Evolutionary conservation across 64 coral and sea anemone genomes (phyloP), one percentile per base, ranked within the genome.

Genomic region (Montipora efflorescens): DNA sequence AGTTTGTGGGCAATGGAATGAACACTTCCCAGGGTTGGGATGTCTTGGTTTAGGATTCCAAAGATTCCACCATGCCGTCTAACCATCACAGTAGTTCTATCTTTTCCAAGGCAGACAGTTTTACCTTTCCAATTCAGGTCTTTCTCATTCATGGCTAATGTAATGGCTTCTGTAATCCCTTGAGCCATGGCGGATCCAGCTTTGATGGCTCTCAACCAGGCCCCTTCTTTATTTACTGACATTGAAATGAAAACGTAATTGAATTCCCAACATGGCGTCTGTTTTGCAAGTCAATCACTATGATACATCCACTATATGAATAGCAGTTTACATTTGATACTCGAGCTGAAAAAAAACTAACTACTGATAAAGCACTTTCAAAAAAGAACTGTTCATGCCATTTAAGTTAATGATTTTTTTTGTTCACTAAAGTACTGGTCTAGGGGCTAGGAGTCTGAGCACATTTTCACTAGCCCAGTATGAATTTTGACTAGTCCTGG

Each of bases 31-130:
- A 64, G 59, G 59, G 8, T 64, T 64, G 59, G 59, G 8, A 64
- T 64, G 61, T 64, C 61, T 64, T 64, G 61, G 0, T 64, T 64
- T 64, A 19, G 13, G 61, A 12, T 64, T 12, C 61, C 61, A 64
- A 64, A 86, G 14, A 92, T 71, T 44, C 80, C 47, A 3, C 47
- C 22, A 19, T 77, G 7, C 52, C 69, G 0, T 50, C 75, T 83
- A 18, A 88, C 48, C 92, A 89, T 94, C 10, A 94, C 92, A 89
- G 5, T 73, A 10, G 78, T 67, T 3, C 84, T 85, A 94, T 94
- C 85, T 18, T 76, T 46, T 25, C 92, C 84, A 5, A 88, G 77
- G 12, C 62, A 58, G 45, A 82, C 84, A 47, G 15, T 10, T 89
- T 94, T 82, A 8, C 61, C 11, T 21, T 94, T 89, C 85, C 92